These are phyloP conservation scores for Hydrozoanthus gracilis DNA, from an alignment of 92 coral and sea anemone genomes.

Conservation along the genomic window DNA sequence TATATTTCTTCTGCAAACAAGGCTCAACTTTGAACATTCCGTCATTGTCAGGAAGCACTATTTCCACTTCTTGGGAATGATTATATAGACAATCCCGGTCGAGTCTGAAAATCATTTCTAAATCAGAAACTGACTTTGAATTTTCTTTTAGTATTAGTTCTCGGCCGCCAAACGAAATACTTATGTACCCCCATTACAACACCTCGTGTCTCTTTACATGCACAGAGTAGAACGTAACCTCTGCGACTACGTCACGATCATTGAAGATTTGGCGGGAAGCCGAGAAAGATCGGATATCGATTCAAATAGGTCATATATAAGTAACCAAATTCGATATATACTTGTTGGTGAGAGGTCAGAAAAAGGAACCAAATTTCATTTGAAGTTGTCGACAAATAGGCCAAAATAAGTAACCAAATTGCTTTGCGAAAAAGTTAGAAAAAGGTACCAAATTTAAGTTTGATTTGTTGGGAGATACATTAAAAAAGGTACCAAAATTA, in stretches of 20 bases:
- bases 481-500: too few species aligned
- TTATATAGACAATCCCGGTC: not conserved
- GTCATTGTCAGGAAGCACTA: conserved; percentile 24
- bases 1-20: conserved; percentile 25
- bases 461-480: too few species aligned
- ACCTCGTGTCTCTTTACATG: not conserved
- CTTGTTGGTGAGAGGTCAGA: too few species aligned
- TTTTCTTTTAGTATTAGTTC: conserved; percentile 13
- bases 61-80: conserved; percentile 38
- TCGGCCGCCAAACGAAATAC: not conserved
- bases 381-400: too few species aligned
- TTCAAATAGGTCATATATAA: not conserved
- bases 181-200: not conserved
- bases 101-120: conserved; percentile 9
- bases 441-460: too few species aligned
- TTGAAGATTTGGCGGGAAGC: conserved; percentile 9
- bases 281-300: not conserved
- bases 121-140: conserved; percentile 2
- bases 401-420: too few species aligned
- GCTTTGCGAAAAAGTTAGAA: too few species aligned
- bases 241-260: not conserved
- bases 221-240: not conserved
- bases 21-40: conserved; percentile 32
- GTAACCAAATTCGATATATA: too few species aligned
- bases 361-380: too few species aligned